Percentiles rank a stretch among this genome's conserved stretches.
Evolutionary conservation across 2,113 vertebrate species (phyloP).

Genomic region (Balaenoptera acutorostrata): DNA sequence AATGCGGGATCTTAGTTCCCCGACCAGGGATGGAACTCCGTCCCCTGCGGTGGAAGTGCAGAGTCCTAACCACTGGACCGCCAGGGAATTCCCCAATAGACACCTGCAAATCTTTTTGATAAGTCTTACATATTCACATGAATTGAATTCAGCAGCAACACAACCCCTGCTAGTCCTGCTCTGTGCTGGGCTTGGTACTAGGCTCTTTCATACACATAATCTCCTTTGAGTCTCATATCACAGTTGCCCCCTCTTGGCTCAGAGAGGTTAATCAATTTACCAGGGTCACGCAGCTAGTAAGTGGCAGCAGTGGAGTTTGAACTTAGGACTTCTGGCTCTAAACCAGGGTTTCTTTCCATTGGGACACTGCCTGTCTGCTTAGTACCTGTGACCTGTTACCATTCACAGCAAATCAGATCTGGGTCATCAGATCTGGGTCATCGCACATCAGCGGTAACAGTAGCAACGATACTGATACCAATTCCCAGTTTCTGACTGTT

Average conservation of each 20-base stretch:
- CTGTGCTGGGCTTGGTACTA: neutral
- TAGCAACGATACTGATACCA: rapidly evolving
- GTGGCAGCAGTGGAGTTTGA: neutral
- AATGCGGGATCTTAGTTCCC: neutral
- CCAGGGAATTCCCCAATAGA: neutral
- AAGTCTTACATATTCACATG: neutral
- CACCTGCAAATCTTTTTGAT: neutral
- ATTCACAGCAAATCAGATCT: neutral
- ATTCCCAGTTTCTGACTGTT: neutral
- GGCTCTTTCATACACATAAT: neutral
- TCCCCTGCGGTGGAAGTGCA: neutral
- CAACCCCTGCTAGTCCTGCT: neutral
- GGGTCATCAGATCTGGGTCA: neutral
- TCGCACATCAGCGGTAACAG: neutral
- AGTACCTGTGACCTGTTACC: neutral
- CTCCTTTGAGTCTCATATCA: neutral
- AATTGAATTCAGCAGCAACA: neutral
- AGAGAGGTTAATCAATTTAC: neutral
- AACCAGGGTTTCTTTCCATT: neutral
- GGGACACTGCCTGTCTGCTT: neutral
- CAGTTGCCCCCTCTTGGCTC: neutral
- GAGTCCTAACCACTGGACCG: neutral
- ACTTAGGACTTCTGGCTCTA: neutral
- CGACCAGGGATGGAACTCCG: neutral
- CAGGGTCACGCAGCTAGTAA: neutral